A percentile compares a stretch with the other conserved stretches of the same genome.
phyloP scores from a whole-genome alignment of 2,888 invertebrate genomes.

The Metacarcinus magister region DNA sequence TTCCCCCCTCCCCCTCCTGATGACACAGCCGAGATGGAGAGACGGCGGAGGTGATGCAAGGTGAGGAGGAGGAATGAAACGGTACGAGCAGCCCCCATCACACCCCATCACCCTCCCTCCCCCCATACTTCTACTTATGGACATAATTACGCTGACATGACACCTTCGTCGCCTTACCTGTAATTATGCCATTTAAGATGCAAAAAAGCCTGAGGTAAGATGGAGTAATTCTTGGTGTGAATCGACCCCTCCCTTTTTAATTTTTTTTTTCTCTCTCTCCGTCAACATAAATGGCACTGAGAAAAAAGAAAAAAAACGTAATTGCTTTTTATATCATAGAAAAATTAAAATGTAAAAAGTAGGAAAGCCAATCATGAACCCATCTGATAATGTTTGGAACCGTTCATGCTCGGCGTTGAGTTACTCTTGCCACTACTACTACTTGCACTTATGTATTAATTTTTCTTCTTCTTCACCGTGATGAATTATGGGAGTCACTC shows the following conservation, averaged over 20 bases:
- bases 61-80: background rate
- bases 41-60: background rate
- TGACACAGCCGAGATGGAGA: background rate
- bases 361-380: background rate
- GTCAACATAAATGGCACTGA: background rate
- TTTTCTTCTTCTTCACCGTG: background rate
- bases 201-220: background rate
- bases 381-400: background rate
- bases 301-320: background rate
- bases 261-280: slow-evolving; percentile 26
- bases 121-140: background rate
- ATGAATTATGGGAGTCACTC: background rate
- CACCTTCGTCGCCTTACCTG: background rate
- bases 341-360: background rate
- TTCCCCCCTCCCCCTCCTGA: background rate
- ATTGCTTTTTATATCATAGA: background rate
- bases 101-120: background rate
- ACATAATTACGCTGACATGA: background rate
- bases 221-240: background rate
- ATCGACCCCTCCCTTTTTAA: too few species aligned
- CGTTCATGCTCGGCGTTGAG: background rate
- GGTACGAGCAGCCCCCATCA: background rate
- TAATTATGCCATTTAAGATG: background rate
- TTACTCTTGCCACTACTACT: background rate
- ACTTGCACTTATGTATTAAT: background rate